phyloP scores from a whole-genome alignment of 2,113 vertebrate genomes.

The Tetrax tetrax region DNA sequence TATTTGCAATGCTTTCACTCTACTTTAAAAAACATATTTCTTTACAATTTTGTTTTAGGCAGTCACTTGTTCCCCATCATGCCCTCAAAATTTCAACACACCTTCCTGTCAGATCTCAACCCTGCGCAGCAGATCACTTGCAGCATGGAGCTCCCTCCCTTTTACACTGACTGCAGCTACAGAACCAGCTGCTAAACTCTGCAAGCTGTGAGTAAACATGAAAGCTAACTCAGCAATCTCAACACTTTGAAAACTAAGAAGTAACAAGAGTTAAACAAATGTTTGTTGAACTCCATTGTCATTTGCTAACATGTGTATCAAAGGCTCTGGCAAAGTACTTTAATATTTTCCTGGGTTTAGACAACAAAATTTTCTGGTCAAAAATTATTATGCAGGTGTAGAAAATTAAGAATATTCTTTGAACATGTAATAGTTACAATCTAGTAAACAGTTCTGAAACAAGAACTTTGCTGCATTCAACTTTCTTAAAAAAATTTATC shows the following conservation, averaged over 20 bases:
- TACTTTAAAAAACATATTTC: neutral
- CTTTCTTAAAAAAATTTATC: neutral
- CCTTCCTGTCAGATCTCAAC: neutral
- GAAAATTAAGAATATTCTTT: neutral
- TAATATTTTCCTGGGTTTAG: neutral
- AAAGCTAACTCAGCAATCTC: neutral
- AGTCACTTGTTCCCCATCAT: neutral
- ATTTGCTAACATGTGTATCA: neutral
- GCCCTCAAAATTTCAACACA: neutral
- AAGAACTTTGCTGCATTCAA: neutral
- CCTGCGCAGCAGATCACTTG: fast-evolving
- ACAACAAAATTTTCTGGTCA: neutral
- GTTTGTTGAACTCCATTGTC: neutral
- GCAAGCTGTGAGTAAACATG: fast-evolving
- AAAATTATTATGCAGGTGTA: neutral
- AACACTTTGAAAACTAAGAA: neutral
- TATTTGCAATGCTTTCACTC: neutral
- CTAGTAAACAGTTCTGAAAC: neutral
- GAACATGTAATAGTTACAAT: neutral
- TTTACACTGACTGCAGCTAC: neutral
- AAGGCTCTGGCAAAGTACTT: neutral
- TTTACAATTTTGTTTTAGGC: neutral
- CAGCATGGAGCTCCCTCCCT: neutral
- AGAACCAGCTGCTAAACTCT: neutral
- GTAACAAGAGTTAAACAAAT: neutral